A percentile compares a stretch with the other conserved stretches of the same genome.
Conservation (phyloP, 2,888 invertebrate species). For the Trachelus stipa region DNA sequence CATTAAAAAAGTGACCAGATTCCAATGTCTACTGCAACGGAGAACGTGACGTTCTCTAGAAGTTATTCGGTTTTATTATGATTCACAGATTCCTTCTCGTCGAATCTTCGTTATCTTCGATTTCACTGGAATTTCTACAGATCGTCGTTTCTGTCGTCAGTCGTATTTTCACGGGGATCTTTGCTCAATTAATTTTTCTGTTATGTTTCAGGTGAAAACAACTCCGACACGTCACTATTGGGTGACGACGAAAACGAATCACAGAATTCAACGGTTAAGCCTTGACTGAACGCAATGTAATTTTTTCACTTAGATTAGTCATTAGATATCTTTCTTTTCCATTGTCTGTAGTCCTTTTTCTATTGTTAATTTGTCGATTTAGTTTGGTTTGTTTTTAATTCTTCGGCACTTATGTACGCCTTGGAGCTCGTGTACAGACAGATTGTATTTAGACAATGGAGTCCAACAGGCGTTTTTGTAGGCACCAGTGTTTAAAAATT, state of each 20-base stretch:
- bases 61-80: neutral
- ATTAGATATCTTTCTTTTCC: neutral
- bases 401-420: neutral
- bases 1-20: neutral
- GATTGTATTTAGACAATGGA: neutral
- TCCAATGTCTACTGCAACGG: neutral
- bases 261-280: slow-evolving; percentile 35
- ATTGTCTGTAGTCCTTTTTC: neutral
- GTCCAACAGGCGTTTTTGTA: neutral
- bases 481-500: neutral
- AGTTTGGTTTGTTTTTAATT: neutral
- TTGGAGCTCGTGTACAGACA: neutral
- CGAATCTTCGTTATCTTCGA: neutral
- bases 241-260: slow-evolving; percentile 44
- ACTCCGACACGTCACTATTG: slow-evolving; percentile 45
- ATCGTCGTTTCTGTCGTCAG: neutral
- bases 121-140: neutral
- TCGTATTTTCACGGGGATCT: neutral
- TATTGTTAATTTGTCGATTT: neutral
- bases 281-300: slow-evolving; percentile 9
- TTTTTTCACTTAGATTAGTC: neutral
- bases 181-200: neutral
- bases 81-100: neutral
- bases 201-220: slow-evolving; percentile 49
- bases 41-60: neutral